Base-by-base conservation (phyloP, 2,797 vertebrate genomes). In the Columba guinea region DNA sequence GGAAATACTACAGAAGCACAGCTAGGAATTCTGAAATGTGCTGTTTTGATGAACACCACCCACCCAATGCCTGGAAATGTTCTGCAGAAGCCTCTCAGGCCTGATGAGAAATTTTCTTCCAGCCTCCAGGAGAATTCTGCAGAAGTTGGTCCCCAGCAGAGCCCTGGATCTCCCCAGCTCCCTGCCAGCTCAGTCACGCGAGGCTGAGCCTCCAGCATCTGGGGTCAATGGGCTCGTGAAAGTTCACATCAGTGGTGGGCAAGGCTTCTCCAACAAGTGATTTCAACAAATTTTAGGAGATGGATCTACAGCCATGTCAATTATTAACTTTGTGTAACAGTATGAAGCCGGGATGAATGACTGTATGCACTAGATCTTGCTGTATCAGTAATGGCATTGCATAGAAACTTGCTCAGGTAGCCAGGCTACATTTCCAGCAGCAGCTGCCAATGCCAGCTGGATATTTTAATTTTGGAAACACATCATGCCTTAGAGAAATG, bases 101-200 rank as follows among this genome's bases (percentile, higher is more conserved):
- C 65, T 46, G 6, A 9, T 53, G 27, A 73, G 4, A 10, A 84
- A 34, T 63, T 88, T 51, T 64, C 2, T 0, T 28, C 2, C 4
- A 79, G 35, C 16, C 3, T 79, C 27, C n/a, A 65, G 41, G 28
- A 70, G 62, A 69, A 83, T 75, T 79, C 19, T 69, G 56, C 46
- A 69, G 51, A 63, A 69, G 30, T 4, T 34, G 7, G 20, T 55
- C 32, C 16, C 28, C 12, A 44, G 7, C 11, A 27, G 68, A 75
- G 27, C 27, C 22, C 22, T 35, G 41, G 35, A 27, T 1, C 30
- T n/a, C 21, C 8, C n/a, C 1, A 1, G 37, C 4, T 82, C 52
- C 23, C 39, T 26, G 52, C 16, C 44, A 77, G 28, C 39, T 79
- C 62, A 32, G 51, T 23, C 52, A 37, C 3, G 1, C 0, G 1